Base-by-base conservation (phyloP, 2,113 vertebrate species). In the Brachionichthys hirsutus region DNA sequence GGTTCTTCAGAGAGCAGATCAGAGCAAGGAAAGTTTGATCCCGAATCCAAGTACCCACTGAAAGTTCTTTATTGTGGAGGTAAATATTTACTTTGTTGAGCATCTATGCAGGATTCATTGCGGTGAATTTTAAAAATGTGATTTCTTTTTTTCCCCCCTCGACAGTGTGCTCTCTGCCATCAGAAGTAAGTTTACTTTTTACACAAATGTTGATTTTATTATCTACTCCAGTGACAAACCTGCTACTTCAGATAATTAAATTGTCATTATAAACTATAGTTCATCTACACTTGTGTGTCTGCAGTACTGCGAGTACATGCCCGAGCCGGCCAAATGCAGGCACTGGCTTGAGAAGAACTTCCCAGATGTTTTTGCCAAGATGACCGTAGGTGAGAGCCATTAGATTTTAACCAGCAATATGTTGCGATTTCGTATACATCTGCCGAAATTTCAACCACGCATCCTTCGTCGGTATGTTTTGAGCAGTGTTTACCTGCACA, bases 341-440 rank as follows among this genome's bases (percentile, higher is more conserved):
- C 96, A 98, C 9, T 99, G 97, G 97, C 91, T 98, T 77, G 97
- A 98, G 92, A 99, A 98, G 89, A 98, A 99, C 87, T 99, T 98
- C 73, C 97, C 97, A 63, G 94, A 95, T 71, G 93, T 97, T 52
- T 99, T 99, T 92, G 94, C 95, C 83, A 95, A 94, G 81, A 92
- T 99, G 81, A 98, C 93, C 82, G 89, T 98, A 78, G 97, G 97
- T 98, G 91, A 93, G 94, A 85, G 30, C 12, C 46, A 40, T 19
- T 36, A 8, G 20, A 35, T 12, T 18, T 35, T 2, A 19, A 0
- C n/a, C 40, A 45, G 4, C 4, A 2, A 45, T 9, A 10, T 42
- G 40, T 42, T n/a, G 5, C 12, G 24, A 30, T 40, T 9, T 40
- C 12, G 3, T 40, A 3, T 40, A 7, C 1, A 10, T 40, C 36